Conservation (phyloP, 2,797 vertebrate genomes). For the Sebastes jordani region DNA sequence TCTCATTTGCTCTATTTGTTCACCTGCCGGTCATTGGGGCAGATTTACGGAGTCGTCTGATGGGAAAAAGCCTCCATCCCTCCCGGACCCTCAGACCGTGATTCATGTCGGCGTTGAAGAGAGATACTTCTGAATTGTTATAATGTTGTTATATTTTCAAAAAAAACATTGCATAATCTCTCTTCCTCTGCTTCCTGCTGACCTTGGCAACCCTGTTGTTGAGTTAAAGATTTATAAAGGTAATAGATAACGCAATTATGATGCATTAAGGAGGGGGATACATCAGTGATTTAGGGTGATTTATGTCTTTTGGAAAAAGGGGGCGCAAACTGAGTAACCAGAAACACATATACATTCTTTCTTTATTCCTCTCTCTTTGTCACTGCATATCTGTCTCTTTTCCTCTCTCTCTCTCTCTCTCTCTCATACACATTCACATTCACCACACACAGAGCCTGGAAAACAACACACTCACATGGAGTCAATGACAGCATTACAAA, state of each 20-base stretch:
- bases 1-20: slow-evolving; percentile 71
- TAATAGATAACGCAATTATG: not conserved
- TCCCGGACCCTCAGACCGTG: slow-evolving; percentile 1
- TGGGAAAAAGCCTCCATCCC: slow-evolving; percentile 13
- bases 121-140: slow-evolving; percentile 12
- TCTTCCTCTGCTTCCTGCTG: not conserved
- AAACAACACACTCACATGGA: slow-evolving; percentile 65
- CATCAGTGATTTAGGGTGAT: slow-evolving; percentile 9
- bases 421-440: slow-evolving; percentile 38
- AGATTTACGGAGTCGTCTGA: slow-evolving; percentile 61
- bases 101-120: slow-evolving; percentile 34
- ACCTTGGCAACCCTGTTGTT: slow-evolving; percentile 13
- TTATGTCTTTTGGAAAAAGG: not conserved
- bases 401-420: slow-evolving; percentile 1
- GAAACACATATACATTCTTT: slow-evolving; percentile 8
- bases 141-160: slow-evolving; percentile 3
- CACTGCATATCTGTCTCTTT: slow-evolving; percentile 23
- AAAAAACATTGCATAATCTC: slow-evolving; percentile 25
- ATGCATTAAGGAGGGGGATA: not conserved
- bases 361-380: slow-evolving; percentile 27
- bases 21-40: slow-evolving; percentile 67
- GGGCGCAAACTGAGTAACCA: slow-evolving; percentile 9
- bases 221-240: slow-evolving; percentile 6
- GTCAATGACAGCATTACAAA: slow-evolving; percentile 64
- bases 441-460: slow-evolving; percentile 64